Base-by-base conservation (phyloP, 2,113 vertebrate genomes). In the Camarhynchus parvulus region DNA sequence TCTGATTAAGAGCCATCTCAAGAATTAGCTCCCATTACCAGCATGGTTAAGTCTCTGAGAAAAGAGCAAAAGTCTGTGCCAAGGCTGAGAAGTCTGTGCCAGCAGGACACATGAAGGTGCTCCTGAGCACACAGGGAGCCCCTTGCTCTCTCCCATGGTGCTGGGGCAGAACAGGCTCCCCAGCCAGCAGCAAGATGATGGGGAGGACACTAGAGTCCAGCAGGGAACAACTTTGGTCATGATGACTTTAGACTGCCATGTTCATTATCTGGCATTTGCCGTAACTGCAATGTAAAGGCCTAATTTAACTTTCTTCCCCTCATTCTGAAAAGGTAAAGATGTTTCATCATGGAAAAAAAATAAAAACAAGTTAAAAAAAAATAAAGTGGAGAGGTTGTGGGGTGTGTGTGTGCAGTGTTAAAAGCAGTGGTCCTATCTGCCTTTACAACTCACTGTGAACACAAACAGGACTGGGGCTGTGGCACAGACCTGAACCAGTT, bases 131-230 rank as follows among this genome's bases (percentile, higher is more conserved):
- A 37, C 16, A 10, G 28, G 35, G 27, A 85, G 15, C 21, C 9
- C 31, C 27, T 21, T n/a, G 16, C 44, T 66, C 4, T 3, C n/a
- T n/a, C 28, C 50, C 1, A 0, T 1, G 13, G 64, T 50, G 22
- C 37, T 21, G 78, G 37, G 68, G 12, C 46, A 59, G 50, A 68
- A 52, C 37, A 68, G 42, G 21, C 30, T 56, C 27, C 39, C 15
- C 7, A 3, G 8, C 0, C 4, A 59, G n/a, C 58, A 85, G 53
- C 3, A 39, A 21, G 17, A 13, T 28, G 27, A 35, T 5, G 1
- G 21, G 24, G 12, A 52, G 15, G 8, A 20, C 55, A 56, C 17
- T 25, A 13, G 55, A 17, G 15, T 11, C 46, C 28, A 56, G 11
- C 44, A 59, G 52, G n/a, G 28, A 52, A 39, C 15, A 37, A 3